Conservation (phyloP, 2,797 vertebrate genomes). For the Typhlichthys subterraneus region DNA sequence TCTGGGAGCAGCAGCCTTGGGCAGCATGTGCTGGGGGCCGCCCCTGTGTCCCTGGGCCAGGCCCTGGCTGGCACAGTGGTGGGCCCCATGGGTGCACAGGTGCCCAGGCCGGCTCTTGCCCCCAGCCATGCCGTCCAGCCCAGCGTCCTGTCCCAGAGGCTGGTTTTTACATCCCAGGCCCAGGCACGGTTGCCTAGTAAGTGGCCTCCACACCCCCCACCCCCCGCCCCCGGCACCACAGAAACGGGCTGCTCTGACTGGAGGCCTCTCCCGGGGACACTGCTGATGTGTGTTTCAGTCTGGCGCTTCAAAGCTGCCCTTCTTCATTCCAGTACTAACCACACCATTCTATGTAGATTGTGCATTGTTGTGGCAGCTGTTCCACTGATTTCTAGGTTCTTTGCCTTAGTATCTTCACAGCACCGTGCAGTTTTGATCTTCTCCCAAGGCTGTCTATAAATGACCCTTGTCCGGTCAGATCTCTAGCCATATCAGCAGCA, state of each 20-base stretch:
- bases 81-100: conserved; percentile 68
- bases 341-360: not conserved
- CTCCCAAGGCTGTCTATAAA: too few species aligned
- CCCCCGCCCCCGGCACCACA: conserved; percentile 74
- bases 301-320: conserved; percentile 18
- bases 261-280: conserved; percentile 64
- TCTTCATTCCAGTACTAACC: not conserved
- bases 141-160: conserved; percentile 92
- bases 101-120: conserved; percentile 75
- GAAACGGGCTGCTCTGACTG: conserved; percentile 56
- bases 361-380: not conserved
- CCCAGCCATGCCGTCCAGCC: conserved; percentile 88
- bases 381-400: not conserved
- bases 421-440: conserved; percentile 18
- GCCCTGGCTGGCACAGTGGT: conserved; percentile 76
- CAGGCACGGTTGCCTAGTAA: conserved; percentile 99
- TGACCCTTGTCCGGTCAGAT: conserved; percentile 14
- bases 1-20: conserved; percentile 76
- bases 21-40: conserved; percentile 77
- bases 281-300: conserved; percentile 72
- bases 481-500: conserved; percentile 72
- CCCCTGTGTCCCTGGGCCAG: conserved; percentile 83
- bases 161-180: conserved; percentile 97
- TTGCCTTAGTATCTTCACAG: not conserved
- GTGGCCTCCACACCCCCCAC: conserved; percentile 83